Conservation (phyloP, 2,797 vertebrate genomes). For the Amniataba percoides region DNA sequence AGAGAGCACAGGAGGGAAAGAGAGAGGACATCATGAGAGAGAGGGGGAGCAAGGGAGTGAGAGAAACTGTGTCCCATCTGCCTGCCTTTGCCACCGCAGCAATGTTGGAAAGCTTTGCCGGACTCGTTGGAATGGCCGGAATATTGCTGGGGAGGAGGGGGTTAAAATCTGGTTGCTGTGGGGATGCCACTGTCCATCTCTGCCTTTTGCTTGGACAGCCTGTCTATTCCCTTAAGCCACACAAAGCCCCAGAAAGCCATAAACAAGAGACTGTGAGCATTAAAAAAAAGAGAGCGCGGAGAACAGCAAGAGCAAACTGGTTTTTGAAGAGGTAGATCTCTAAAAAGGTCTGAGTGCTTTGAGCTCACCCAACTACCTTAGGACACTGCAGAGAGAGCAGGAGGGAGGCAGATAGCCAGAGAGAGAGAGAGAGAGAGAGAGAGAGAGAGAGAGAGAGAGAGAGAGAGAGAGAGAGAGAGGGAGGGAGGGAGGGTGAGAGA, state of each 20-base stretch:
- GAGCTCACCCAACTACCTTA: constrained; percentile 85
- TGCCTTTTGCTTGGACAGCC: constrained; percentile 57
- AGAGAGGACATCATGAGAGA: constrained; percentile 66
- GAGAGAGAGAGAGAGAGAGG: constrained; percentile 35
- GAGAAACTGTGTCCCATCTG: constrained; percentile 83
- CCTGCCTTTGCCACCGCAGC: constrained; percentile 77
- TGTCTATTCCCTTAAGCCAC: constrained; percentile 64
- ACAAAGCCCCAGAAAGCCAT: constrained; percentile 81
- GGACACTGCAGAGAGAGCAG: constrained; percentile 83
- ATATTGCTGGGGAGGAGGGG: constrained; percentile 53
- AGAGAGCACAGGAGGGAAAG: constrained; percentile 71
- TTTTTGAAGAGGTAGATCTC: constrained; percentile 80
- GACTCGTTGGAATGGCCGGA: constrained; percentile 71
- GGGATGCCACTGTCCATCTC: constrained; percentile 71
- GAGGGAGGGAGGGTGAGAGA: constrained; percentile 55
- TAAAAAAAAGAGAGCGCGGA: constrained; percentile 47
- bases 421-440: no score
- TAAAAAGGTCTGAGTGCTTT: constrained; percentile 84
- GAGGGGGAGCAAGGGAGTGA: constrained; percentile 73
- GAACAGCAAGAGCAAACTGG: constrained; percentile 78
- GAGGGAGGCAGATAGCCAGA: constrained; percentile 47
- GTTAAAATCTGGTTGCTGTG: constrained; percentile 77
- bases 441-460: constrained; percentile 29
- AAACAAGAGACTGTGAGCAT: constrained; percentile 70
- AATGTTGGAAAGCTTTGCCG: constrained; percentile 72